Percentiles rank a stretch among this genome's conserved stretches.
Conservation (phyloP, 2,888 invertebrate species). For the Teleogryllus oceanicus region DNA sequence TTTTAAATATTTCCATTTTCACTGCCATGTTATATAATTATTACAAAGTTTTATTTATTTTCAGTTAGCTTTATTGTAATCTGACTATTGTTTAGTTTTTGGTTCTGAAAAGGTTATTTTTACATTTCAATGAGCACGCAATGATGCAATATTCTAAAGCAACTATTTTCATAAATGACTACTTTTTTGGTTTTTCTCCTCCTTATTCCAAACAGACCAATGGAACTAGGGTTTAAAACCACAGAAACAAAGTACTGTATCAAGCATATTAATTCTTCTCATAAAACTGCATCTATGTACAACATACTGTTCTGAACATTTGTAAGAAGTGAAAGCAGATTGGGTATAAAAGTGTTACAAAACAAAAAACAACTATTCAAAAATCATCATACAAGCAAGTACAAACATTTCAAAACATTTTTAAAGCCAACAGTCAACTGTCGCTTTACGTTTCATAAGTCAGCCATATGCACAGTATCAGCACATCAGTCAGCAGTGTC, state of each 20-base stretch:
- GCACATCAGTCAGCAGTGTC: too few species aligned
- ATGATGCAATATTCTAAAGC: constrained; percentile 3
- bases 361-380: not conserved
- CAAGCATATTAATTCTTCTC: not conserved
- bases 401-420: not conserved
- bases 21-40: not conserved
- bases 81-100: constrained; percentile 22
- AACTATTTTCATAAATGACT: constrained; percentile 19
- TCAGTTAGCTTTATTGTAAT: constrained; percentile 25
- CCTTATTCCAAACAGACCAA: constrained; percentile 24
- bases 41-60: constrained; percentile 21
- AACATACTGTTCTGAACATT: constrained; percentile 1
- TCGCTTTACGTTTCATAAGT: too few species aligned
- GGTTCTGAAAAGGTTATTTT: constrained; percentile 12
- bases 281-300: constrained; percentile 5
- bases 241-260: constrained; percentile 1
- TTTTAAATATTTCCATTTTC: constrained; percentile 1
- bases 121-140: constrained; percentile 7
- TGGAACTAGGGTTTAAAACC: constrained; percentile 18
- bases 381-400: constrained; percentile 7
- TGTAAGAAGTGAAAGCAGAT: constrained; percentile 6
- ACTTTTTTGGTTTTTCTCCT: constrained; percentile 21
- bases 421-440: too few species aligned
- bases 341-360: not conserved
- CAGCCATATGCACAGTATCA: too few species aligned